Conservation (phyloP, 1,140 invertebrate genomes). For the Drosophila sucinea region DNA sequence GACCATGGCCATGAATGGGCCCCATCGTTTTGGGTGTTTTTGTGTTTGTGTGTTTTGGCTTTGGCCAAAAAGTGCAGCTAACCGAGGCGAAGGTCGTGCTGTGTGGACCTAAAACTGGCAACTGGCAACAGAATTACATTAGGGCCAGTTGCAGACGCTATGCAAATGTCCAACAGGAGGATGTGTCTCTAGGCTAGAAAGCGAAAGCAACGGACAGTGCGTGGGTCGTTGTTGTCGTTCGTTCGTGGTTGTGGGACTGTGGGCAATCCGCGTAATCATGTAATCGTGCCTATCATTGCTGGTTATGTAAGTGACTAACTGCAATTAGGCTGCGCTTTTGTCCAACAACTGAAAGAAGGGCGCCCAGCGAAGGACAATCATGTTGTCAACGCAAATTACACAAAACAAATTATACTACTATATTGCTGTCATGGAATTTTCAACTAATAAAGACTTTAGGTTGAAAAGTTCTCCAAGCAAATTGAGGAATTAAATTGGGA, state of each 20-base stretch:
- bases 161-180: conserved; percentile 63
- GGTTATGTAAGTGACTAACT: conserved; percentile 63
- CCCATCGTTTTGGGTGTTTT: conserved; percentile 39
- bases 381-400: conserved; percentile 59
- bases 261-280: conserved; percentile 55
- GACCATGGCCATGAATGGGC: conserved; percentile 51
- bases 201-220: conserved; percentile 24
- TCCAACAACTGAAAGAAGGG: conserved; percentile 17
- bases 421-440: conserved; percentile 55
- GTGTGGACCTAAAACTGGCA: conserved; percentile 13
- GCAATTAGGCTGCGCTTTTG: conserved; percentile 55
- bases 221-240: conserved; percentile 10
- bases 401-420: conserved; percentile 47
- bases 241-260: conserved; percentile 12
- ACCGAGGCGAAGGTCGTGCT: conserved; percentile 61
- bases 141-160: conserved; percentile 51
- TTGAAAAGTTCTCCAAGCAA: neutral
- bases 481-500: too few species aligned
- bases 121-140: conserved; percentile 64
- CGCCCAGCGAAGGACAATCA: conserved; percentile 32
- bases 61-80: conserved; percentile 67
- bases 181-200: conserved; percentile 53
- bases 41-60: conserved; percentile 40
- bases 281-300: conserved; percentile 63
- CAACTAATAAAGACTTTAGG: conserved; percentile 12